Evolutionary conservation across 2,113 vertebrate species (phyloP).

Genomic region (Sapayoa aenigma): DNA sequence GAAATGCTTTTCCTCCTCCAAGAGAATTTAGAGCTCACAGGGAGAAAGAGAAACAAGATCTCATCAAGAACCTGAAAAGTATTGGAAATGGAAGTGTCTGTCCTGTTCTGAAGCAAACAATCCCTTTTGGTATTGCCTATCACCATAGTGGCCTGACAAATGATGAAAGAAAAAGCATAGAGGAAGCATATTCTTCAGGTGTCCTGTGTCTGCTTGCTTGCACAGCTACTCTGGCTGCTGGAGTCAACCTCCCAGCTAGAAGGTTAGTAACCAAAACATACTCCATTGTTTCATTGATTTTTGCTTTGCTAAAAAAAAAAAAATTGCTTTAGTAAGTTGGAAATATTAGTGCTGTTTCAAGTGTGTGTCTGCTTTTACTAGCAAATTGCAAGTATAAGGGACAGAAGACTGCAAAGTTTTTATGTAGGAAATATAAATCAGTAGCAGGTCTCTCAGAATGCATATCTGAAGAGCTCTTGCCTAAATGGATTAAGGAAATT

Average conservation of each 20-base stretch:
- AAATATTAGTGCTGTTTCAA: background rate
- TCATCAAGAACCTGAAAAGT: slow-evolving; percentile 79
- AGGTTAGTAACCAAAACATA: slow-evolving; percentile 72
- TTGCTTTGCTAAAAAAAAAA: background rate
- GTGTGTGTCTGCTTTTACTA: background rate
- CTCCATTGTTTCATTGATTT: background rate
- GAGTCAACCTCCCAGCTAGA: slow-evolving; percentile 93
- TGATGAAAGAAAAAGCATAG: slow-evolving; percentile 87
- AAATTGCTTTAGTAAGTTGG: background rate
- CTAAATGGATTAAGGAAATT: background rate
- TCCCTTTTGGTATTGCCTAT: slow-evolving; percentile 92
- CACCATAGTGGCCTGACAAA: slow-evolving; percentile 92
- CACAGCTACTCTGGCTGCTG: slow-evolving; percentile 94
- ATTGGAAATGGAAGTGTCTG: slow-evolving; percentile 82
- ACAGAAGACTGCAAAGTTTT: background rate
- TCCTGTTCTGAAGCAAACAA: slow-evolving; percentile 81
- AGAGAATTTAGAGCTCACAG: slow-evolving; percentile 80
- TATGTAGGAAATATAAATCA: background rate
- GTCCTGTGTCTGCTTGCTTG: slow-evolving; percentile 91
- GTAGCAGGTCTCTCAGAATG: background rate
- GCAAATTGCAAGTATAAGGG: background rate
- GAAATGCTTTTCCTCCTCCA: background rate
- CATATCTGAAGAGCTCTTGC: background rate
- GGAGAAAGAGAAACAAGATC: slow-evolving; percentile 76
- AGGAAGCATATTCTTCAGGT: slow-evolving; percentile 88